Evolutionary conservation across 2,888 invertebrate species (phyloP), one percentile per base, ranked within the genome.

Genomic region (Strigamia crassipes): DNA sequence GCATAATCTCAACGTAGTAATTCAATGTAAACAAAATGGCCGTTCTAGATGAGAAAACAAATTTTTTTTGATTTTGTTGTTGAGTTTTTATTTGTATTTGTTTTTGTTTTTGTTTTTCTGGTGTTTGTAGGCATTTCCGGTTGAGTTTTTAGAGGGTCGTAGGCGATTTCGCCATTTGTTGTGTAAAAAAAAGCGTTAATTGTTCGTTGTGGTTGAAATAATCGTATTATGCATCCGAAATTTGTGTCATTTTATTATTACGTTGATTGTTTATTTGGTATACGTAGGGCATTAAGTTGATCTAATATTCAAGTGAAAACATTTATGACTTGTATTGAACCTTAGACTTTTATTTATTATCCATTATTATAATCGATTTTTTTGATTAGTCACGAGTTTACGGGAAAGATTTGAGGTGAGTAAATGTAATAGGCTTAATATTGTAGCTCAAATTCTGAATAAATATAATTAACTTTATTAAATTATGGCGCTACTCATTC

Each of bases 1-100:
- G 61, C 61, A 66, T 66, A 66, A 66, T 66, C 21, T n/a, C 23
- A 66, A 66, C 61, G 51, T 51, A 51, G 51, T 51, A 18, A 51
- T 18, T 13, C 2, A 2, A 9, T 51, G 38, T 46, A 46, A n/a
- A n/a, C n/a, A n/a, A 1, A 46, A 66, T 66, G 61, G 18, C 12
- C 21, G 61, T 66, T 46, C 5, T 42, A 42, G 42, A 27, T 27
- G 27, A 27, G 27, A 27, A 42, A 12, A 41, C 6, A 41, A 41
- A n/a, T n/a, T n/a, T n/a, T n/a, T 41, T 41, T n/a, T n/a, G n/a
- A 41, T 41, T 41, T 41, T 6, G 6, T 41, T 41, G n/a, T n/a
- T n/a, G n/a, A n/a, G n/a, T n/a, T n/a, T 34, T 6, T 34, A 34
- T 34, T 34, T n/a, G n/a, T n/a, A n/a, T 34, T 34, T 34, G 34